Evolutionary conservation across 2,888 invertebrate genomes (phyloP), one percentile per base, ranked within the genome.

Genomic region (Drosophila pseudotakahashii): DNA sequence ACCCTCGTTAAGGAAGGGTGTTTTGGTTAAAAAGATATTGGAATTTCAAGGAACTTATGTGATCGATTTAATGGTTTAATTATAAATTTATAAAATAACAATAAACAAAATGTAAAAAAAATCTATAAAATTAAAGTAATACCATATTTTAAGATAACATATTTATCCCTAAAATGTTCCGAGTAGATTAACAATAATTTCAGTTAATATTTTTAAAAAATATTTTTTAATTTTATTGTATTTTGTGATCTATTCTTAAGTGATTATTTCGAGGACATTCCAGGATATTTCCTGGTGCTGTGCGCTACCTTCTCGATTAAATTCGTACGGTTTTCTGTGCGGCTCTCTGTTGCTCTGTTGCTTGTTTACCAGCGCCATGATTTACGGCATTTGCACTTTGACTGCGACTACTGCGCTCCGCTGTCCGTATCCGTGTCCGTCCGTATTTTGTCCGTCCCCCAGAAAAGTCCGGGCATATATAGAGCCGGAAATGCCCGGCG

Each of bases 381-480:
- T 82, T 82, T 82, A 82, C 81, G 88, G 73, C 87, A 72, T 76
- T 84, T 82, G 79, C 79, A 77, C 79, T 87, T 57, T 44, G 77
- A 53, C 75, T 75, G 42, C 42, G 68, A 67, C 68, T 68, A 67
- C 68, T 67, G 66, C 48, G 66, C 48, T 68, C 41, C 54, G 36
- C 54, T 67, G 66, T 53, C 67, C 47, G 52, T 58, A 23, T 16
- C 51, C 50, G 44, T 54, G 63, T 62, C 47, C 47, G 52, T 74
- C 58, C 44, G 44, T 45, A 63, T 71, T 51, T 19, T 32, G 45
- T 36, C 55, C 48, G 45, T 51, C 32, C 45, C 41, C 16, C 34
- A 54, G 54, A 39, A 53, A 16, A 59, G 62, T 48, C 37, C 30
- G 55, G 42, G 45, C 53, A 67, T 34, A 64, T 64, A 66, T 67